Conservation (phyloP, 2,888 invertebrate genomes). For the Eilema griseolum region DNA sequence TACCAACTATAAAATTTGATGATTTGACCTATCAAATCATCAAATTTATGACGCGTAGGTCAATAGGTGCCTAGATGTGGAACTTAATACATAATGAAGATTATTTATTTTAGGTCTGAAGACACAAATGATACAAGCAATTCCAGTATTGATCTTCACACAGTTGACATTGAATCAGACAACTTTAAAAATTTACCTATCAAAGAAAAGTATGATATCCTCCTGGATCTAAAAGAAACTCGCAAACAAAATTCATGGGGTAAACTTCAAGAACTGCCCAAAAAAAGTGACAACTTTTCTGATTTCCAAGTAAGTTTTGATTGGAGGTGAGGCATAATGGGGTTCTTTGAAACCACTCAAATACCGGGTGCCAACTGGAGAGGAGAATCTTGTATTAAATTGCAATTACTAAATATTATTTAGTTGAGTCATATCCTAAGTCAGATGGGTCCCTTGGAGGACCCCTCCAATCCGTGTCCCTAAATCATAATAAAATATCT, state of each 20-base stretch:
- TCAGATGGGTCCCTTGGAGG: too few species aligned
- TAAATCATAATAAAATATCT: neutral
- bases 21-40: too few species aligned
- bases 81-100: neutral
- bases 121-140: constrained; percentile 76
- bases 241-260: constrained; percentile 97
- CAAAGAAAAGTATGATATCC: constrained; percentile 97
- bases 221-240: constrained; percentile 96
- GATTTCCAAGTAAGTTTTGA: constrained; percentile 83
- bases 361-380: too few species aligned
- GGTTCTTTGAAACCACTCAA: too few species aligned
- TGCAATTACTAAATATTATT: neutral
- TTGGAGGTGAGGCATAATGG: neutral
- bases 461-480: neutral
- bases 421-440: too few species aligned
- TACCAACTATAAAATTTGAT: too few species aligned
- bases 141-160: constrained; percentile 89
- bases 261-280: constrained; percentile 93
- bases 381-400: neutral
- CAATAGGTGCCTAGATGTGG: too few species aligned
- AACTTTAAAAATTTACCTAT: constrained; percentile 94
- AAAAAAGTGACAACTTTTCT: constrained; percentile 90
- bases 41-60: too few species aligned
- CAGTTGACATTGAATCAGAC: constrained; percentile 92
- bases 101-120: constrained; percentile 69